Base-by-base conservation (phyloP, 2,888 invertebrate genomes). In the Sesamia inferens region DNA sequence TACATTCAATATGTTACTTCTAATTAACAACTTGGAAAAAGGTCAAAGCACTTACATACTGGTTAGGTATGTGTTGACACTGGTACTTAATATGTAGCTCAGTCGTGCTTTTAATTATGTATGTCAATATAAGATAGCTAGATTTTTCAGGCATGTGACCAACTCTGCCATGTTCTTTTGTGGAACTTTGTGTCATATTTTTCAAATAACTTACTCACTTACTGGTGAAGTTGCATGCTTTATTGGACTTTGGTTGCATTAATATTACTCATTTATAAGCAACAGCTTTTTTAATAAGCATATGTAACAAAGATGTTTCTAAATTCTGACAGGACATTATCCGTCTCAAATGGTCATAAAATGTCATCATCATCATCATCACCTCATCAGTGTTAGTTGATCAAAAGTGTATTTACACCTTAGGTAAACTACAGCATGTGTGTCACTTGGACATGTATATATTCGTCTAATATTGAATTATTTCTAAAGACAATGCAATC, bases 11-110 rank as follows among this genome's bases (percentile, higher is more conserved):
- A 89, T 86, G 83, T 86, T 82, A 68, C 74, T 77, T 70, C 42
- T 90, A 82, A 91, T 91, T 90, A 90, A 83, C 90, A 88, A 77
- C 82, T 89, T 78, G 65, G 79, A 79, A 81, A 84, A 82, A 86
- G 87, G 87, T 88, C 85, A 85, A 78, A 81, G 81, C 82, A 80
- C 85, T 75, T 82, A 79, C 47, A 64, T 57, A 68, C 51, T 76
- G 51, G 73, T 74, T 58, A 72, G 76, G 71, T 76, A 69, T 59
- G 31, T 79, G 64, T 86, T 81, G 78, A 71, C 61, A 44, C 48
- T 59, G n/a, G 62, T 68, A 81, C 54, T 79, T 72, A 61, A 71
- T 72, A 61, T 68, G 55, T 69, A 69, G 58, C 57, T 67, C 68
- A 65, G 80, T 69, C 63, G 68, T 71, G 71, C 58, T 85, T 79